Base-by-base conservation (phyloP, 2,888 invertebrate genomes). In the Adelognathus sp. region DNA sequence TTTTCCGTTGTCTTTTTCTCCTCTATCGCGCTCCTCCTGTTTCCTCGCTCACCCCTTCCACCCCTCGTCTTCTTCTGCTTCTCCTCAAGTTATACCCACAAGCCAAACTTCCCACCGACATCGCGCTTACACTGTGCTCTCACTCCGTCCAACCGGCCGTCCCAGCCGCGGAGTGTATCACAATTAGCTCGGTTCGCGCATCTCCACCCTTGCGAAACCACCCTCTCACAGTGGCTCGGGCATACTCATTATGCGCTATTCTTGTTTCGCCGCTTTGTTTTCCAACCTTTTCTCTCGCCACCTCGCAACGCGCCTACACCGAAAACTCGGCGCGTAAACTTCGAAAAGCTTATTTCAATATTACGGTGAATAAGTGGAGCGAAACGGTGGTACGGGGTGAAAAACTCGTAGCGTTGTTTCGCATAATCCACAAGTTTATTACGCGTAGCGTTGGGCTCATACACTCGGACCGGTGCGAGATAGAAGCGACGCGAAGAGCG, bases 91-190 rank as follows among this genome's bases (percentile, higher is more conserved):
- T 88, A 86, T 86, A 86, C 81, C 50, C 80, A 82, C 44, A 84
- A 74, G 79, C 41, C 61, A 60, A 61, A n/a, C n/a, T n/a, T 71
- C 76, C 75, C 74, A 54, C 80, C 61, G 61, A 64, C 71, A 64
- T 50, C 69, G 46, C 74, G 61, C 69, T 21, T 39, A 27, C 63
- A 73, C 82, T 74, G 66, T 44, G 73, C 83, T 81, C 74, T n/a
- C n/a, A n/a, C n/a, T 82, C 78, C 73, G 75, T 64, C 80, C 82
- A 56, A 73, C 76, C 81, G 75, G 75, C 83, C 82, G 84, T 86
- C 86, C 89, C 90, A n/a, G 90, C 91, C 86, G 86, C 81, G 89
- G 90, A 89, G 87, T 87, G 89, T 88, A 89, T 90, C 88, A 89
- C 89, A 89, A 91, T 90, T 90, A 91, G 90, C 88, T 87, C 85